Base-by-base conservation (phyloP, 2,888 invertebrate genomes). In the Drosophila anomelani region DNA sequence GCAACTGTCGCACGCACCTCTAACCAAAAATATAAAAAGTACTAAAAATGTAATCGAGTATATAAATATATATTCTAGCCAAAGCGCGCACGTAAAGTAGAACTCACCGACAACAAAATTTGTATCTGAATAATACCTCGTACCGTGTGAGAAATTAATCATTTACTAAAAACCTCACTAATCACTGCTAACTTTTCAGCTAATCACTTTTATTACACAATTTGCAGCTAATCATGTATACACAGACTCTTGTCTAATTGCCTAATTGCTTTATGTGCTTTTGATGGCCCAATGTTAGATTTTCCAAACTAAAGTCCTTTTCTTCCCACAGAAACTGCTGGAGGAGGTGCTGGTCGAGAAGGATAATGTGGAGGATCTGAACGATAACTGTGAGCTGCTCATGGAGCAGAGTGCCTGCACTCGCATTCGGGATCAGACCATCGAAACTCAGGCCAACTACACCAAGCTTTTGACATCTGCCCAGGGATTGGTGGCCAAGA, bases 361-460 rank as follows among this genome's bases (percentile, higher is more conserved):
- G 91, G 95, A 95, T 29, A 94, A 95, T 20, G 93, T 98, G 77
- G 97, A 98, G 93, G 96, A 96, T 90, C 93, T 98, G 1, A 97
- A 96, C 86, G 98, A 98, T 90, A 94, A 96, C 81, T 98, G 97
- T 90, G 98, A 98, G 92, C 94, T 95, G 55, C 93, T 98, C 0
- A 96, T 97, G 95, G 97, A 97, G 90, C 94, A 96, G 56, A 96
- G 97, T 88, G 97, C 97, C 36, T 96, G 96, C 87, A 95, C 96
- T 20, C 95, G 96, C 94, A 96, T 97, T 1, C 94, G 98, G 26
- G 97, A 98, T 89, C 96, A 96, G 91, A 97, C 97, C 4, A 96
- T 97, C 1, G 96, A 96, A 85, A 93, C 97, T 0, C 97, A 98
- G 93, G 95, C 96, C 4, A 95, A 95, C 66, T 98, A 97, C 89